Evolutionary conservation across 2,113 vertebrate genomes (phyloP), one percentile per base, ranked within the genome.

Genomic region (Hippoglossus stenolepis): DNA sequence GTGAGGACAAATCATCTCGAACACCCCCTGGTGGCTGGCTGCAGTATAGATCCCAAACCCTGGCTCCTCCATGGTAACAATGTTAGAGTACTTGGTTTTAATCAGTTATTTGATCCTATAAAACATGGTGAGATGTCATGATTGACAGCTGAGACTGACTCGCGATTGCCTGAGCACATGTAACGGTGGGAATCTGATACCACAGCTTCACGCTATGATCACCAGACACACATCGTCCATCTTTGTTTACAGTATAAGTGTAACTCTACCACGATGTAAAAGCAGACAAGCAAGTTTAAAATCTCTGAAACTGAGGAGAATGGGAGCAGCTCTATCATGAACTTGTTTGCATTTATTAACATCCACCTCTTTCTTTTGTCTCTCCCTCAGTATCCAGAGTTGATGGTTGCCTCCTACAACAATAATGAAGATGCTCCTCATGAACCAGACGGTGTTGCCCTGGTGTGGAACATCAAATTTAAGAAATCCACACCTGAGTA

Each of bases 391-490:
- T 99, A 98, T 77, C 97, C 96, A 0, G 98, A 99, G 91, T 87
- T 99, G 91, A 95, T 99, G 94, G 97, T 99, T n/a, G 97, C 98
- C 58, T 98, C 98, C 40, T 99, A 99, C 67, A 98, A 97, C 91
- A 98, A 97, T 84, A 99, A 99, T 5, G 98, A 99, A 88, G 97
- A 99, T 26, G 97, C 97, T 28, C 98, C 97, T 21, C 97, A 99
- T 80, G 98, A 99, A 74, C 98, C 98, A 2, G 98, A 99, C 63
- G 98, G 98, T 0, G 97, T 98, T 23, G 96, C 96, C 59, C 93
- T 99, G 75, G 97, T 99, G 57, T 99, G 98, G 98, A 99, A 99
- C 93, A 98, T 98, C 94, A 99, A 99, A 89, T 99, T 99, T 83
- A 99, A 98, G 94, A 99, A 99, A 94, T 94, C 94, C 79, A 99